A percentile compares a stretch with the other conserved stretches of the same genome.
phyloP scores from a whole-genome alignment of 2,113 vertebrate genomes.

The Phaetusa simplex region DNA sequence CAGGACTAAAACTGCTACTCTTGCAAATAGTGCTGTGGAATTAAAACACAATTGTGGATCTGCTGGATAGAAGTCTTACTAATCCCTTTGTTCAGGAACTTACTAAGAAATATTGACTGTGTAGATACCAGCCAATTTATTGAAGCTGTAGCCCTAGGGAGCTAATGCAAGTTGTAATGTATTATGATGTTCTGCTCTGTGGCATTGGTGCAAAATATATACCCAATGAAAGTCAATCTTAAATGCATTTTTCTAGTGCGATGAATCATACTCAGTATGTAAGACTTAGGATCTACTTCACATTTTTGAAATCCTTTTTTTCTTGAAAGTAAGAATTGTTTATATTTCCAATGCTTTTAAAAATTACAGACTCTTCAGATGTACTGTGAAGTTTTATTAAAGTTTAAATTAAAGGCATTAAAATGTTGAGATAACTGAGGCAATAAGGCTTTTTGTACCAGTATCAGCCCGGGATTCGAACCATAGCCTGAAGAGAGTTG shows the following conservation, averaged over 20 bases:
- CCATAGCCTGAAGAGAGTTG: not conserved
- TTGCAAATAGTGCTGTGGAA: constrained; percentile 20
- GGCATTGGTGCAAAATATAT: constrained; percentile 3
- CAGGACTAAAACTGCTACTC: constrained; percentile 27
- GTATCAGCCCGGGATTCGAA: not conserved
- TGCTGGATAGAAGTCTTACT: constrained; percentile 8
- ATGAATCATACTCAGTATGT: not conserved
- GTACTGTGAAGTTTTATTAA: not conserved
- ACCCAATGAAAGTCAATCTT: not conserved
- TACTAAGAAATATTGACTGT: constrained; percentile 38
- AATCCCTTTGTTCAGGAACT: constrained; percentile 30
- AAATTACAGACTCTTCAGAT: not conserved
- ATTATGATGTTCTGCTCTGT: not conserved
- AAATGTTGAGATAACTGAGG: not conserved
- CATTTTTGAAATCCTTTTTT: not conserved
- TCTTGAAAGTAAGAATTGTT: not conserved
- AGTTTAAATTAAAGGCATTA: not conserved
- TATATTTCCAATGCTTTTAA: not conserved
- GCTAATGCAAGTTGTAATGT: not conserved
- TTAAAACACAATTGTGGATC: constrained; percentile 6
- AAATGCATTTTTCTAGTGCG: constrained; percentile 1
- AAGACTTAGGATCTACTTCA: not conserved
- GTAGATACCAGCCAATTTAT: constrained; percentile 32
- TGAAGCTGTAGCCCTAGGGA: constrained; percentile 21
- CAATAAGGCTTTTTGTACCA: not conserved